A percentile compares a stretch with the other conserved stretches of the same genome.
Evolutionary conservation across 2,888 invertebrate genomes (phyloP).

Genomic region (Plebejus melissa): DNA sequence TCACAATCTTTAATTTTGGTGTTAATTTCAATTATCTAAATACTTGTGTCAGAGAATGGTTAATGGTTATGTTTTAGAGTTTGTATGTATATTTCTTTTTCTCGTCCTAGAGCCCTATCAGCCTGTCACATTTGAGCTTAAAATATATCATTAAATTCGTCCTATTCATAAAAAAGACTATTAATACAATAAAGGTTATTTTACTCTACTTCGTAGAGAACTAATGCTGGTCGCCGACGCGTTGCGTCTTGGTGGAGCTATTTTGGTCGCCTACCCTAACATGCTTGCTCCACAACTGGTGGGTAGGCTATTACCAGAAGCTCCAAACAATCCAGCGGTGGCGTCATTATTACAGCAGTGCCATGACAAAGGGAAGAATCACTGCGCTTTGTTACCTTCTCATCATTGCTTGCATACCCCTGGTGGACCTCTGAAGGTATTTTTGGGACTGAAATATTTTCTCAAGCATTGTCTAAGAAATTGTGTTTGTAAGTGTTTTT

Average conservation of each 20-base stretch:
- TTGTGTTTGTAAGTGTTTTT: too few species aligned
- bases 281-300: conserved; percentile 97
- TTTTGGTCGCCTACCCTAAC: conserved; percentile 93
- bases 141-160: too few species aligned
- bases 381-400: conserved; percentile 94
- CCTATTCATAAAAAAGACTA: too few species aligned
- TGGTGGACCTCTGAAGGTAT: conserved; percentile 97
- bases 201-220: conserved; percentile 79
- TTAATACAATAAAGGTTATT: too few species aligned
- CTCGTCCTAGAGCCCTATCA: too few species aligned
- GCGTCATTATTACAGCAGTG: conserved; percentile 94
- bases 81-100: too few species aligned
- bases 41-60: too few species aligned
- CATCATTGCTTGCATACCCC: conserved; percentile 98
- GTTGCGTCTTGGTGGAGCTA: conserved; percentile 94
- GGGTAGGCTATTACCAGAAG: conserved; percentile 94
- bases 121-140: too few species aligned
- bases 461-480: too few species aligned
- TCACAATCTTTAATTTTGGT: too few species aligned
- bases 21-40: too few species aligned
- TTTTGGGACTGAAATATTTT: background rate
- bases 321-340: conserved; percentile 83
- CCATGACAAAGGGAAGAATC: conserved; percentile 91
- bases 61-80: too few species aligned
- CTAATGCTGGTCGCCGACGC: conserved; percentile 96